A percentile compares a stretch with the other conserved stretches of the same genome.
These are phyloP conservation scores for Benitochromis conjunctus DNA, from an alignment of 2,113 vertebrate genomes.

Conservation along the genomic window DNA sequence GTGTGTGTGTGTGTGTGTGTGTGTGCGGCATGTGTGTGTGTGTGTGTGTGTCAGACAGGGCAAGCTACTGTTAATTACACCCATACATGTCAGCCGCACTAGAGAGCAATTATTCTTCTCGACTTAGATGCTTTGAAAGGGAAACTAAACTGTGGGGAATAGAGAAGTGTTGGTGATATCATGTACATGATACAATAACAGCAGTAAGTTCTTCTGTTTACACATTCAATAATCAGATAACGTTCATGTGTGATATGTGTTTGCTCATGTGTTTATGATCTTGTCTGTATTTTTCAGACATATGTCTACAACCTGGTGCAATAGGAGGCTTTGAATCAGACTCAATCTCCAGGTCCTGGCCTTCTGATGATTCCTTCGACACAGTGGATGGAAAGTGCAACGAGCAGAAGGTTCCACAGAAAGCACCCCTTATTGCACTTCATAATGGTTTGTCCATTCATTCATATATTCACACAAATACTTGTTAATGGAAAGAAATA, in stretches of 20 bases:
- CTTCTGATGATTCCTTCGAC: neutral
- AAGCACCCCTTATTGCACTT: neutral
- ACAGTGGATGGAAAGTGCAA: conserved; percentile 38
- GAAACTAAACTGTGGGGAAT: neutral
- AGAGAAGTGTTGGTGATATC: neutral
- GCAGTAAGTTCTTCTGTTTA: neutral
- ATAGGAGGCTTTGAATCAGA: conserved; percentile 80
- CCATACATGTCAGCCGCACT: neutral
- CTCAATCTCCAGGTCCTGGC: neutral
- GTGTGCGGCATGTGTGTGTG: neutral
- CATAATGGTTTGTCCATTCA: conserved; percentile 23
- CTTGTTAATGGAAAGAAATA: neutral
- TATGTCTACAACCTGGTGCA: conserved; percentile 78
- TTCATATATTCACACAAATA: neutral
- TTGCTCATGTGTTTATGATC: neutral
- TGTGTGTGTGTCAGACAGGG: neutral
- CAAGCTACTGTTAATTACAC: neutral
- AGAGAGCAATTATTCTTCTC: neutral
- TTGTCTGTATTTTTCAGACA: conserved; percentile 67
- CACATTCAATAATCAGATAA: neutral
- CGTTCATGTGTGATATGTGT: neutral
- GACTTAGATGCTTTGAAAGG: neutral
- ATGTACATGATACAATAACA: neutral
- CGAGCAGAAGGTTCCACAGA: neutral
- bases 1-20: conserved; percentile 48